Evolutionary conservation across 2,113 vertebrate genomes (phyloP).

Genomic region (Equus przewalskii): DNA sequence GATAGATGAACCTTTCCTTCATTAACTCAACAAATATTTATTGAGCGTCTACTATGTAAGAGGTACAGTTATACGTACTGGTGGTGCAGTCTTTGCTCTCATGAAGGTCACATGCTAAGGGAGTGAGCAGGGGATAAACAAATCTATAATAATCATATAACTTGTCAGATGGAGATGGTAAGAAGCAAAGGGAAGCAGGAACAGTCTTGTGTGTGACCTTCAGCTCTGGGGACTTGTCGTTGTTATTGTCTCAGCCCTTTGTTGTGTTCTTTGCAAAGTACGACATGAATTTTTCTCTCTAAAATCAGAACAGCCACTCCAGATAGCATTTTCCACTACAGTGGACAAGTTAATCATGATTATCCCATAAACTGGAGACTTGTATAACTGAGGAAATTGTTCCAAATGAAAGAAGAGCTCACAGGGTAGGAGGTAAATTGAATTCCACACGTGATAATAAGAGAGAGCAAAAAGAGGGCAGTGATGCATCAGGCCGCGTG

Average conservation of each 20-base stretch:
- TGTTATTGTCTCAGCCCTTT: not conserved
- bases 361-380: conserved; percentile 71
- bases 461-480: conserved; percentile 87
- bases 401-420: conserved; percentile 85
- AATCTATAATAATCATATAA: not conserved
- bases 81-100: not conserved
- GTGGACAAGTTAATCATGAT: conserved; percentile 58
- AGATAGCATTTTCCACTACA: conserved; percentile 5
- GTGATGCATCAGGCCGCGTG: conserved; percentile 82
- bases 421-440: conserved; percentile 87
- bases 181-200: not conserved
- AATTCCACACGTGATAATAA: conserved; percentile 89
- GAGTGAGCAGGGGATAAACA: not conserved
- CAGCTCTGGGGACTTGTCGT: not conserved
- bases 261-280: not conserved
- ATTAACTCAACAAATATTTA: conserved; percentile 29
- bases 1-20: not conserved
- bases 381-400: conserved; percentile 83
- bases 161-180: not conserved
- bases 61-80: not conserved
- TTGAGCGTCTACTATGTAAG: not conserved
- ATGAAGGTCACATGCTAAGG: not conserved
- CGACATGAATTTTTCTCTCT: not conserved
- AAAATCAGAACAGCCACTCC: conserved; percentile 7
- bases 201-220: not conserved